These are phyloP conservation scores for Leptocoma aspasia DNA, from an alignment of 2,113 vertebrate species.

Conservation along the genomic window DNA sequence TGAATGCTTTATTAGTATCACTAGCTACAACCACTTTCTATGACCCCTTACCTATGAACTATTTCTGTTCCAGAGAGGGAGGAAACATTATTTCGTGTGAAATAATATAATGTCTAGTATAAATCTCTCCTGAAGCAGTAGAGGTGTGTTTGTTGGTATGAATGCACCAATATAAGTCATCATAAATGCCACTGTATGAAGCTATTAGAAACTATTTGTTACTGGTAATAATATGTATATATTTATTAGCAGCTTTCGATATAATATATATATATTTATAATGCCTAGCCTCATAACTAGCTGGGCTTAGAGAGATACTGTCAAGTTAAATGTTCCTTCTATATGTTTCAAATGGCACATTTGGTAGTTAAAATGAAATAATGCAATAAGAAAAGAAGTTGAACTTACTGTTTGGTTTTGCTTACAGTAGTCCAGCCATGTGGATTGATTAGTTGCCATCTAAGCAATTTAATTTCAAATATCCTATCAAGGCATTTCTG, in stretches of 20 bases:
- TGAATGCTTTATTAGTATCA: not conserved
- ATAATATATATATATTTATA: too few species aligned
- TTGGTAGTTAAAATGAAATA: not conserved
- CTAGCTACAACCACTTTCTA: not conserved
- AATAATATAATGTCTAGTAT: not conserved
- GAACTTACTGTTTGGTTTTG: not conserved
- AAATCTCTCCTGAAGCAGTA: not conserved
- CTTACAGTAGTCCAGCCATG: not conserved
- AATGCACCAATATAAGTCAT: not conserved
- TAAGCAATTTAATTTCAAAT: not conserved
- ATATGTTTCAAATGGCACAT: not conserved
- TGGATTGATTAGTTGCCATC: not conserved
- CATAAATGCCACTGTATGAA: not conserved
- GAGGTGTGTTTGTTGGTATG: not conserved
- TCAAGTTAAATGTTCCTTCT: not conserved
- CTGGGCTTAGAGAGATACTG: not conserved
- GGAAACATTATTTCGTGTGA: not conserved
- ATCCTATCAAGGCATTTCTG: not conserved
- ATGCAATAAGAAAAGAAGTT: not conserved
- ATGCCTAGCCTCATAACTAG: not conserved
- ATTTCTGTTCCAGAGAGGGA: not conserved
- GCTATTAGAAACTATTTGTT: not conserved
- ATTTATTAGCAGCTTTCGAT: not conserved
- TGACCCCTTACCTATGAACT: not conserved
- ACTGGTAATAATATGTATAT: not conserved